These are phyloP conservation scores for Rhegmatorhina hoffmannsi DNA, from an alignment of 2,113 vertebrate species.

Conservation along the genomic window DNA sequence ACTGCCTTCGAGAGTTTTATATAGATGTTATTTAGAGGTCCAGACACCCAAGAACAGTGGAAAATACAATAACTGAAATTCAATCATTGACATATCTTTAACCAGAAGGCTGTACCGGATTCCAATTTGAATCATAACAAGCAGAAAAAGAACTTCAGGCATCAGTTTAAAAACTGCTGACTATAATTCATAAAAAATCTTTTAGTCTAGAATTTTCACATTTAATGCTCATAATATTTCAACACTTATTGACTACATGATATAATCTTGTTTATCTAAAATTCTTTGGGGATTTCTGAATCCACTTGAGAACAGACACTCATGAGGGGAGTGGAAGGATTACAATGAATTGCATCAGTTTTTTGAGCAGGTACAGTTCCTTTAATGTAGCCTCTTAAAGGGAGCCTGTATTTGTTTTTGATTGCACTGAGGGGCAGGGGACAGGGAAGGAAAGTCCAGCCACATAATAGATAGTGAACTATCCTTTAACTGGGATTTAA, in stretches of 20 bases:
- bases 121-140: not conserved
- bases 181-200: not conserved
- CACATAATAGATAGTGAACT: not conserved
- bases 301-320: not conserved
- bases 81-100: not conserved
- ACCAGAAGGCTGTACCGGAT: not conserved
- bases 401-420: not conserved
- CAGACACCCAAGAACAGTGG: not conserved
- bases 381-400: not conserved
- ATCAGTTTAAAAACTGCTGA: not conserved
- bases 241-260: not conserved
- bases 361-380: not conserved
- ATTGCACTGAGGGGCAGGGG: fast-evolving
- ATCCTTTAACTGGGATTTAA: not conserved
- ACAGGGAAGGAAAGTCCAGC: not conserved
- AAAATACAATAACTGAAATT: not conserved
- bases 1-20: not conserved
- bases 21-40: not conserved
- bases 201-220: not conserved
- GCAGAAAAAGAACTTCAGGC: not conserved
- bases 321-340: not conserved
- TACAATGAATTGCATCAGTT: not conserved
- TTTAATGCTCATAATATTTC: not conserved
- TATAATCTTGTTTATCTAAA: not conserved
- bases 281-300: not conserved